Percentiles rank a stretch among this genome's conserved stretches.
phyloP scores from a whole-genome alignment of 2,888 invertebrate genomes.

The Mythimna albipuncta region DNA sequence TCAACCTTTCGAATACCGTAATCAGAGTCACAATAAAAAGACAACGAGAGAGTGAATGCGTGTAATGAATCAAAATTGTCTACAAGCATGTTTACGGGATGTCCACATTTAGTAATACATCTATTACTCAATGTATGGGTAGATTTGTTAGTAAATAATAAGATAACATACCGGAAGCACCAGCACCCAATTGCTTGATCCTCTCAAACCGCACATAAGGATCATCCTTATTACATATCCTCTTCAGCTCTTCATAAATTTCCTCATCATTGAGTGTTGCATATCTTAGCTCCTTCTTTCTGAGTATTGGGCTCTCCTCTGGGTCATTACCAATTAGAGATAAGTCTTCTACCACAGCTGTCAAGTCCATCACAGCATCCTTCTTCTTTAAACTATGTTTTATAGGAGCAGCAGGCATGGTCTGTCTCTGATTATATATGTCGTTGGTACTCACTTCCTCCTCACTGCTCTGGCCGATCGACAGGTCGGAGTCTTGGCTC shows the following conservation, averaged over 20 bases:
- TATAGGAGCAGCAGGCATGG: slow-evolving; percentile 90
- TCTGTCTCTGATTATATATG: slow-evolving; percentile 83
- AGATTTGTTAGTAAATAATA: not conserved
- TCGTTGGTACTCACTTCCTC: slow-evolving; percentile 87
- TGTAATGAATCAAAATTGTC: too few relatives aligned
- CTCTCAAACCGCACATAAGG: slow-evolving; percentile 95
- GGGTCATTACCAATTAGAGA: slow-evolving; percentile 83
- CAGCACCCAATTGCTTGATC: slow-evolving; percentile 96
- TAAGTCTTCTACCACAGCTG: slow-evolving; percentile 84
- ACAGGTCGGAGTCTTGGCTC: slow-evolving; percentile 91
- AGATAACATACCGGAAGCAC: slow-evolving; percentile 92
- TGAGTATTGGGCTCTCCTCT: slow-evolving; percentile 91
- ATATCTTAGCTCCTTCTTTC: slow-evolving; percentile 90
- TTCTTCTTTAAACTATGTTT: slow-evolving; percentile 85
- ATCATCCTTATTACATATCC: slow-evolving; percentile 95
- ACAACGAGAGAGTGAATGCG: too few relatives aligned
- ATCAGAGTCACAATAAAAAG: too few relatives aligned
- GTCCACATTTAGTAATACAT: not conserved
- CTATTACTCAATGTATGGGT: too few relatives aligned
- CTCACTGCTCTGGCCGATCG: slow-evolving; percentile 89
- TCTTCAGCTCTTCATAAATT: slow-evolving; percentile 94
- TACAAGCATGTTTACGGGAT: not conserved
- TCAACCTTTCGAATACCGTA: too few relatives aligned
- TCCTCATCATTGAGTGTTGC: slow-evolving; percentile 93
- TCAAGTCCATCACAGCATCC: slow-evolving; percentile 80